Percentiles rank a stretch among this genome's conserved stretches.
These are phyloP conservation scores for Nyctereutes procyonoides DNA, from an alignment of 2,113 vertebrate species.

Conservation along the genomic window DNA sequence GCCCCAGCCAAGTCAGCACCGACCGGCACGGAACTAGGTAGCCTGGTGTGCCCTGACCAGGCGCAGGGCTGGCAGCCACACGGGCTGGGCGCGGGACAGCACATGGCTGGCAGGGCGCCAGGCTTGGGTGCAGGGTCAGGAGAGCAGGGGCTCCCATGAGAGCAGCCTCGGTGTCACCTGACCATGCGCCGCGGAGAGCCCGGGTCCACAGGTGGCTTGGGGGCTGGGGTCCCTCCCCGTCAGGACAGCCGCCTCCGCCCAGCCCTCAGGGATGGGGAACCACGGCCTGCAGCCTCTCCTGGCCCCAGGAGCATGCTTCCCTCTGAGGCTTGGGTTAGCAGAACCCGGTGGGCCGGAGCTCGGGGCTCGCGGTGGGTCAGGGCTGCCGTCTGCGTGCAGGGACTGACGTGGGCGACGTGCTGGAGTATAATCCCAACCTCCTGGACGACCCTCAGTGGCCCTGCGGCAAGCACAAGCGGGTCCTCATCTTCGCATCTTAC, in stretches of 20 bases:
- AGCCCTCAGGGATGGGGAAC: neutral
- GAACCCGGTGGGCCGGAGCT: neutral
- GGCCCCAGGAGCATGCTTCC: neutral
- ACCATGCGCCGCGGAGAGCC: neutral
- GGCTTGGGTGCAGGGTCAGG: neutral
- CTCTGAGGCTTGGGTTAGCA: neutral
- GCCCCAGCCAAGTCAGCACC: constrained; percentile 87
- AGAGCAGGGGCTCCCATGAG: rapidly evolving
- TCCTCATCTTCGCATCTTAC: constrained; percentile 98
- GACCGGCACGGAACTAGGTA: constrained; percentile 92
- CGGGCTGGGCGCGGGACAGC: neutral
- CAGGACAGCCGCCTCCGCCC: neutral
- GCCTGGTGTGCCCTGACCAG: neutral
- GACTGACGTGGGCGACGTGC: constrained; percentile 87
- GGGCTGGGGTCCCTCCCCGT: too few relatives aligned
- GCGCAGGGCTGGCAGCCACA: neutral
- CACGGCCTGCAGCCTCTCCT: rapidly evolving
- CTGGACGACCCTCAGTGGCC: constrained; percentile 98
- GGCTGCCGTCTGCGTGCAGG: constrained; percentile 83
- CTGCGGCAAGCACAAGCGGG: constrained; percentile 98
- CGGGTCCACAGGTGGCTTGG: rapidly evolving
- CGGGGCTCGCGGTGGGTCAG: neutral
- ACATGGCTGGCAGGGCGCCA: neutral
- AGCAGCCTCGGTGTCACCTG: neutral
- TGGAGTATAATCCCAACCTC: constrained; percentile 96